Evolutionary conservation across 2,888 invertebrate genomes (phyloP).

Genomic region (Diploptera punctata): DNA sequence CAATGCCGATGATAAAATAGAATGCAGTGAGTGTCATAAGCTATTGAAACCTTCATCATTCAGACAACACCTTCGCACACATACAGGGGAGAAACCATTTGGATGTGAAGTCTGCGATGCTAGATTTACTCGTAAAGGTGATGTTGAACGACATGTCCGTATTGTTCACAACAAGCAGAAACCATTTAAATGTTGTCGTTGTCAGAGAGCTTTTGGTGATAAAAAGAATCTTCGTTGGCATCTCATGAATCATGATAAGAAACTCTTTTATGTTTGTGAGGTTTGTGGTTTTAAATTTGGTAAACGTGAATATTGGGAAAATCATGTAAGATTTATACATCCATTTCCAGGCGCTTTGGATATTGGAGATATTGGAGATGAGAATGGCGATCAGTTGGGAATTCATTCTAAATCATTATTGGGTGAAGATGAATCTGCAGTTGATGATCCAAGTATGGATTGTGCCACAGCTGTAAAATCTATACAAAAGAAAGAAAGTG

Average conservation of each 20-base stretch:
- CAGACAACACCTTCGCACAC: slow-evolving; percentile 46
- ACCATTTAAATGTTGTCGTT: slow-evolving; percentile 46
- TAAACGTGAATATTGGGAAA: slow-evolving; percentile 48
- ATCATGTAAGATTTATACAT: slow-evolving; percentile 48
- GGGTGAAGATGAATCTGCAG: slow-evolving; percentile 31
- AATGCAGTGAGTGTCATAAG: slow-evolving; percentile 44
- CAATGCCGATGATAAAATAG: slow-evolving; percentile 41
- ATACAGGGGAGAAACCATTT: slow-evolving; percentile 47
- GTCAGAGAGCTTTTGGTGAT: slow-evolving; percentile 45
- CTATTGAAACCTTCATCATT: slow-evolving; percentile 43
- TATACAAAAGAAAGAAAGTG: not conserved
- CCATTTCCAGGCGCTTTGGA: slow-evolving; percentile 42
- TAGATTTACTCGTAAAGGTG: slow-evolving; percentile 48
- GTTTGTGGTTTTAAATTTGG: slow-evolving; percentile 49
- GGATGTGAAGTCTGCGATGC: slow-evolving; percentile 47
- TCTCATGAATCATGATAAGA: slow-evolving; percentile 47
- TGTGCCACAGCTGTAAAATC: slow-evolving; percentile 25
- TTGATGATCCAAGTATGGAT: slow-evolving; percentile 32
- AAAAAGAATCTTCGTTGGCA: slow-evolving; percentile 47
- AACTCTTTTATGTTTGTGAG: slow-evolving; percentile 46
- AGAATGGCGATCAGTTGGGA: slow-evolving; percentile 18
- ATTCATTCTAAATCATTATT: slow-evolving; percentile 22
- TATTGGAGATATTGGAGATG: slow-evolving; percentile 22
- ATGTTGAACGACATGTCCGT: slow-evolving; percentile 47
- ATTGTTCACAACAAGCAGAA: slow-evolving; percentile 47